Conservation (phyloP, 2,888 invertebrate genomes). For the Caenorhabditis macrosperma region DNA sequence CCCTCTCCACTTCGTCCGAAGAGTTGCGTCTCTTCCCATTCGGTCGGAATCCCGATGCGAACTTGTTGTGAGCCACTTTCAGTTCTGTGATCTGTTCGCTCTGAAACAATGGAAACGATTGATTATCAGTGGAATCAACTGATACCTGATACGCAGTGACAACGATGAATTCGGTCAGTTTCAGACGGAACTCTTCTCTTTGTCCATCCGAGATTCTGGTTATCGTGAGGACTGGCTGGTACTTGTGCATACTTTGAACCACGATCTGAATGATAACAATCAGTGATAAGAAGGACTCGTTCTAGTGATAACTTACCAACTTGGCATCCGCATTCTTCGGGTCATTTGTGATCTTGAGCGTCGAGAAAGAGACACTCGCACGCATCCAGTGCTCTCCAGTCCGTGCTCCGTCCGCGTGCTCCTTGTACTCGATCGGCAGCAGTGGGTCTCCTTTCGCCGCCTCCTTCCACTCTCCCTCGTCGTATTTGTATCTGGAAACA, state of each 20-base stretch:
- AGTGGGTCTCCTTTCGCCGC: constrained; percentile 18
- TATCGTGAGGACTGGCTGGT: constrained; percentile 37
- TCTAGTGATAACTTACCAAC: constrained; percentile 1
- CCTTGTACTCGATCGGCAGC: neutral
- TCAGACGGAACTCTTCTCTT: constrained; percentile 25
- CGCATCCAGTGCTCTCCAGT: constrained; percentile 45
- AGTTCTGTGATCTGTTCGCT: neutral
- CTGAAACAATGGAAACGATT: constrained; percentile 4
- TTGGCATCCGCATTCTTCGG: constrained; percentile 5
- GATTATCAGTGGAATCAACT: neutral
- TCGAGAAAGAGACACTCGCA: constrained; percentile 10
- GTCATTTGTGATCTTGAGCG: constrained; percentile 46
- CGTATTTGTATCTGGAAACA: constrained; percentile 45
- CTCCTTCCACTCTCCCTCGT: constrained; percentile 29
- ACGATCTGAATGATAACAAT: neutral
- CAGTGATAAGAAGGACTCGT: neutral
- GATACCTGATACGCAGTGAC: constrained; percentile 50
- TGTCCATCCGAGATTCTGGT: neutral
- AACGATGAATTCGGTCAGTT: constrained; percentile 30
- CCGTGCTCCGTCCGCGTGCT: constrained; percentile 40
- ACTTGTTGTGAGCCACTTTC: constrained; percentile 26
- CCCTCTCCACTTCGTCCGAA: neutral
- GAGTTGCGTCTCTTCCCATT: neutral
- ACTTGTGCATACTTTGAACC: constrained; percentile 53
- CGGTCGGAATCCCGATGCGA: constrained; percentile 12